phyloP scores from a whole-genome alignment of 1,140 invertebrate genomes.

The Druon quercuslanigerum region DNA sequence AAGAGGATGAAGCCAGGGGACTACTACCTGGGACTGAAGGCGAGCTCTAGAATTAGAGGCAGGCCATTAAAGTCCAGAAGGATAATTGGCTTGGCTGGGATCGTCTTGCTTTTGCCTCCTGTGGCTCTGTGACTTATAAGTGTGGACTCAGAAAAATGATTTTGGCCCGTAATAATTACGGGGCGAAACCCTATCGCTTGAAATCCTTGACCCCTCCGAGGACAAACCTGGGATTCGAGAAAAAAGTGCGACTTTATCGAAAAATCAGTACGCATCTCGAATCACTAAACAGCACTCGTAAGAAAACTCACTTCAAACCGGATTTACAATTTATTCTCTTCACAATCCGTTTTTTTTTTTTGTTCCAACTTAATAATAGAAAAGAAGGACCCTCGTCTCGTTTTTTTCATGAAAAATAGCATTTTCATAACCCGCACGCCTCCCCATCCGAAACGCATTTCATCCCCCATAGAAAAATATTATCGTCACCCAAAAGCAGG shows the following conservation, averaged over 20 bases:
- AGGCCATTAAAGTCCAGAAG: conserved; percentile 65
- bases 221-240: not conserved
- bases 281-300: not conserved
- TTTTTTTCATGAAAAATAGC: too few species aligned
- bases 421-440: too few species aligned
- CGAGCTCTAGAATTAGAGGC: conserved; percentile 65
- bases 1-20: conserved; percentile 41
- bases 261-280: not conserved
- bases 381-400: too few species aligned
- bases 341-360: too few species aligned
- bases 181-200: conserved; percentile 4
- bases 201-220: not conserved
- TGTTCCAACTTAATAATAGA: too few species aligned
- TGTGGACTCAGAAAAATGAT: conserved; percentile 28
- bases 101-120: conserved; percentile 38
- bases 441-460: too few species aligned
- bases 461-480: too few species aligned
- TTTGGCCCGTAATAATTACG: conserved; percentile 40
- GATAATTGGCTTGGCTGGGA: conserved; percentile 61
- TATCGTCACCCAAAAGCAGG: too few species aligned
- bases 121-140: conserved; percentile 21
- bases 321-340: too few species aligned
- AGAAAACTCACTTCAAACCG: too few species aligned
- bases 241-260: not conserved
- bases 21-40: conserved; percentile 34